These are phyloP conservation scores for Eupsilia transversa DNA, from an alignment of 2,888 invertebrate species.

Conservation along the genomic window DNA sequence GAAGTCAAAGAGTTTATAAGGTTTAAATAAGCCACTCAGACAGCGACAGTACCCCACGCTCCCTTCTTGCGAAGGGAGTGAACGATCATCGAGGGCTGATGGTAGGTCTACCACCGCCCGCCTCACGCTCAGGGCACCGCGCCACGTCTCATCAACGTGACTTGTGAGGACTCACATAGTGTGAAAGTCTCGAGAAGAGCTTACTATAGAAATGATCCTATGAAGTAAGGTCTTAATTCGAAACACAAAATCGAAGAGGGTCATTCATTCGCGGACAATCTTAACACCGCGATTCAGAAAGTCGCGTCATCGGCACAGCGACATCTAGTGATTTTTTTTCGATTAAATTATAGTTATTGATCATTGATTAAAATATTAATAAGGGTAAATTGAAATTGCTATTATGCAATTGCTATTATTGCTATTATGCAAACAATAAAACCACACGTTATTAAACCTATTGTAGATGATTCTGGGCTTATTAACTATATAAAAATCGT, in stretches of 20 bases:
- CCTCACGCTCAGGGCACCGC: conserved; percentile 70
- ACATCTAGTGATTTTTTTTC: conserved; percentile 23
- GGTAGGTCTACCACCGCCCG: conserved; percentile 57
- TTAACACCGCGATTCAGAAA: conserved; percentile 53
- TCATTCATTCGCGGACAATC: conserved; percentile 45
- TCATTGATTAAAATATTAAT: background rate
- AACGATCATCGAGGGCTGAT: conserved; percentile 70
- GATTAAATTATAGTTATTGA: background rate
- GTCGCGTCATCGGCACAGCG: conserved; percentile 47
- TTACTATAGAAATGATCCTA: conserved; percentile 65
- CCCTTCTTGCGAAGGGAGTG: conserved; percentile 51
- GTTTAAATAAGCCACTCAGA: conserved; percentile 47
- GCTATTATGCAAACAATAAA: background rate
- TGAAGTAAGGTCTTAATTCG: conserved; percentile 58
- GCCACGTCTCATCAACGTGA: conserved; percentile 70
- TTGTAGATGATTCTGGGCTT: no score
- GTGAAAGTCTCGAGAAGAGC: conserved; percentile 66
- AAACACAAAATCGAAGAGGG: background rate
- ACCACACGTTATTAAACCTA: background rate
- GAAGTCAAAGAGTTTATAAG: background rate
- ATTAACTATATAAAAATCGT: background rate
- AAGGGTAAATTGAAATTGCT: background rate
- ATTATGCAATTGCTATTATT: background rate
- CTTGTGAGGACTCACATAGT: conserved; percentile 61
- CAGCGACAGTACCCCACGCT: conserved; percentile 60